These are phyloP conservation scores for Xyliphius kryptos DNA, from an alignment of 2,113 vertebrate species.

Conservation along the genomic window DNA sequence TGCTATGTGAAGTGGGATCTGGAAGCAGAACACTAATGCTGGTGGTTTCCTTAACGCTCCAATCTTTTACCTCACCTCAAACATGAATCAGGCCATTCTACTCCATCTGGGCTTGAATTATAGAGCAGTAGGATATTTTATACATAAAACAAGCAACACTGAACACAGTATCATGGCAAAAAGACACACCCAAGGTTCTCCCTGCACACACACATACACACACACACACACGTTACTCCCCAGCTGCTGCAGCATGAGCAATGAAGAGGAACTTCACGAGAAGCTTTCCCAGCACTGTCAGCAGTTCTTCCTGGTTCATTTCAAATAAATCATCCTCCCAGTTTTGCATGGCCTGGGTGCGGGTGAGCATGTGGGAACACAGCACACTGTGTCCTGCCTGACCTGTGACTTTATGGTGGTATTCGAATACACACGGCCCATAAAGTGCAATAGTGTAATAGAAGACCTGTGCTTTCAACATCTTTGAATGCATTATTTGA, in stretches of 20 bases:
- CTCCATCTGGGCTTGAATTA: slow-evolving; percentile 16
- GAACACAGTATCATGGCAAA: slow-evolving; percentile 12
- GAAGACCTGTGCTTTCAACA: neutral
- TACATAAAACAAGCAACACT: slow-evolving; percentile 18
- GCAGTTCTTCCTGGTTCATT: slow-evolving; percentile 30
- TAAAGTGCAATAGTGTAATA: neutral
- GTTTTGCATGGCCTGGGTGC: slow-evolving; percentile 3
- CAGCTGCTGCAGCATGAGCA: slow-evolving; percentile 32
- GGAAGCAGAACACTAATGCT: slow-evolving; percentile 4
- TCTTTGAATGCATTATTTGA: neutral
- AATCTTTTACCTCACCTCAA: slow-evolving; percentile 12
- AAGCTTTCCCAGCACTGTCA: slow-evolving; percentile 42
- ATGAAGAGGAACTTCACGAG: slow-evolving; percentile 21
- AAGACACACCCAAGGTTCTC: slow-evolving; percentile 29
- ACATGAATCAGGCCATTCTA: slow-evolving; percentile 26
- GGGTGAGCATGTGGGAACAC: slow-evolving; percentile 19
- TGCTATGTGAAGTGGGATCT: slow-evolving; percentile 1
- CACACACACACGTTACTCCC: slow-evolving; percentile 11
- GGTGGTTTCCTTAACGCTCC: slow-evolving; percentile 25
- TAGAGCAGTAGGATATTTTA: slow-evolving; percentile 8
- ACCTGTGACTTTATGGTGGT: neutral
- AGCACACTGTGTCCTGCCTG: neutral
- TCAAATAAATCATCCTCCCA: slow-evolving; percentile 39
- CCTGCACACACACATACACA: neutral
- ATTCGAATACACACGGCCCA: neutral